Conservation (phyloP, 2,797 vertebrate species). For the Argentina silus region DNA sequence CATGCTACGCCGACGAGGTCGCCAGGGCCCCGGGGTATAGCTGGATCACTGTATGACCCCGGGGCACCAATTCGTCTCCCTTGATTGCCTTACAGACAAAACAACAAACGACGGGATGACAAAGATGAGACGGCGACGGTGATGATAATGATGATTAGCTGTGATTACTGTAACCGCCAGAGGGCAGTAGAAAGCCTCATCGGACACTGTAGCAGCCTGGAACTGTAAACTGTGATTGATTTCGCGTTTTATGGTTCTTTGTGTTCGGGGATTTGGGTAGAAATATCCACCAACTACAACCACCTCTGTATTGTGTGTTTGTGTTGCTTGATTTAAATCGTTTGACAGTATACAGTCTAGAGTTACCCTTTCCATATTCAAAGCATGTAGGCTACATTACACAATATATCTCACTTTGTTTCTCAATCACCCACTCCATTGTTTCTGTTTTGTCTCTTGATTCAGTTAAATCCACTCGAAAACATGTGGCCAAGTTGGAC, state of each 20-base stretch:
- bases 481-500: constrained; percentile 72
- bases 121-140: constrained; percentile 36
- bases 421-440: constrained; percentile 39
- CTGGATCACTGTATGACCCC: constrained; percentile 29
- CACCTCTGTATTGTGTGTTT: constrained; percentile 17
- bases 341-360: background rate
- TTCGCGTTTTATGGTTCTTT: constrained; percentile 20
- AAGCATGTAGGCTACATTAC: background rate
- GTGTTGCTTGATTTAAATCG: constrained; percentile 20
- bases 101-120: constrained; percentile 39
- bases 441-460: constrained; percentile 49
- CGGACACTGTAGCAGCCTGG: constrained; percentile 13
- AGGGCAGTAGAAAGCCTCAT: constrained; percentile 64
- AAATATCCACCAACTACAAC: constrained; percentile 19
- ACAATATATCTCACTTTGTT: background rate
- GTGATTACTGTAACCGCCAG: constrained; percentile 64
- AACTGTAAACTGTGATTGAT: constrained; percentile 32
- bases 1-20: constrained; percentile 36
- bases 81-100: constrained; percentile 5
- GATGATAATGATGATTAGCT: constrained; percentile 19
- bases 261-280: constrained; percentile 31
- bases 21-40: constrained; percentile 8
- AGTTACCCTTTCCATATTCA: background rate
- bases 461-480: constrained; percentile 68
- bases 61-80: constrained; percentile 25